These are phyloP conservation scores for Netelia melanura DNA, from an alignment of 2,888 invertebrate genomes.

Conservation along the genomic window DNA sequence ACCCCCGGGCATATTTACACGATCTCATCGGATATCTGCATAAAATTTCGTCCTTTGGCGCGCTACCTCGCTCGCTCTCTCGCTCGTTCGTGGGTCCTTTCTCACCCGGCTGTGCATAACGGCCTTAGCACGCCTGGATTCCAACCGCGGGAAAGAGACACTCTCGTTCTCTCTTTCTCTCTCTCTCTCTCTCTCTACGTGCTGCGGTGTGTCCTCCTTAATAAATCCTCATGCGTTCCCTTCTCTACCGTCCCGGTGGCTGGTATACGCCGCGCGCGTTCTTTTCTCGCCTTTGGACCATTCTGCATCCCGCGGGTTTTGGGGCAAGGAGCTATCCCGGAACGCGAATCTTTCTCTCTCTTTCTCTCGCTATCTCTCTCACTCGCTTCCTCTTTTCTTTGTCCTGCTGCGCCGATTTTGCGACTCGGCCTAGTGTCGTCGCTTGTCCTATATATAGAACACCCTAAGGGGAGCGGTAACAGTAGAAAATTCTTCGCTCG, in stretches of 20 bases:
- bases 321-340: constrained; percentile 48
- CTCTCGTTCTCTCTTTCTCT: no score
- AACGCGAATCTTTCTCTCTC: constrained; percentile 64
- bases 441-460: background rate
- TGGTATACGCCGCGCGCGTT: constrained; percentile 58
- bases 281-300: constrained; percentile 64
- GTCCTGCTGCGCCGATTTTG: constrained; percentile 61
- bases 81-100: constrained; percentile 37
- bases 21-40: constrained; percentile 75
- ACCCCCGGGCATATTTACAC: constrained; percentile 75
- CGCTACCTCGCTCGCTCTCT: constrained; percentile 37
- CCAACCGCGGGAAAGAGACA: constrained; percentile 66
- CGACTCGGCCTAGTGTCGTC: constrained; percentile 36
- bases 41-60: constrained; percentile 75
- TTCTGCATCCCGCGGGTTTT: constrained; percentile 27
- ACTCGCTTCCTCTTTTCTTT: constrained; percentile 37
- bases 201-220: constrained; percentile 73
- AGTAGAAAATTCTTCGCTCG: constrained; percentile 68
- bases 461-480: constrained; percentile 30
- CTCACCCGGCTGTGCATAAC: constrained; percentile 57
- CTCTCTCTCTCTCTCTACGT: no score
- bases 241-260: constrained; percentile 63
- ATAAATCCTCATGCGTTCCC: constrained; percentile 78
- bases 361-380: constrained; percentile 23
- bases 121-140: constrained; percentile 69